Percentiles rank a stretch among this genome's conserved stretches.
Evolutionary conservation across 2,888 invertebrate genomes (phyloP).

Genomic region (Electrophaes corylata): DNA sequence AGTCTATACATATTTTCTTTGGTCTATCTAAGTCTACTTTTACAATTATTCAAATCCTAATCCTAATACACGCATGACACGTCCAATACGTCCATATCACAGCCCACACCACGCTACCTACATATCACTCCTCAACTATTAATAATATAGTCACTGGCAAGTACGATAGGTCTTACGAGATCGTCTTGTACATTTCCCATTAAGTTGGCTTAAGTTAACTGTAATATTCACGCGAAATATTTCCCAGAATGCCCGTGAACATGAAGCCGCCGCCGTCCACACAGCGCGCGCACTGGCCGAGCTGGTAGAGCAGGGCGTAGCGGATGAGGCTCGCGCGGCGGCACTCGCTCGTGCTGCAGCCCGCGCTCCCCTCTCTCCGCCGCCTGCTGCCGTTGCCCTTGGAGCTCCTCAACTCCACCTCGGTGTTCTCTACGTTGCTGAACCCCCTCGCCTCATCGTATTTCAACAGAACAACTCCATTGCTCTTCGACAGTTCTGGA

Average conservation of each 20-base stretch:
- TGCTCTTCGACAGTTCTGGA: slow-evolving; percentile 82
- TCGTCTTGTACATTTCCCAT: no score
- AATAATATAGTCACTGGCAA: no score
- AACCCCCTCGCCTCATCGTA: slow-evolving; percentile 67
- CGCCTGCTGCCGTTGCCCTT: slow-evolving; percentile 76
- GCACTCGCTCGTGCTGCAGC: slow-evolving; percentile 75
- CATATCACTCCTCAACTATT: no score
- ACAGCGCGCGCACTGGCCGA: slow-evolving; percentile 77
- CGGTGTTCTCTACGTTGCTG: slow-evolving; percentile 74
- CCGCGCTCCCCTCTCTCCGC: slow-evolving; percentile 66
- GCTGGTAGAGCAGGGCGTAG: slow-evolving; percentile 72
- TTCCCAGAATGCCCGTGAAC: slow-evolving; percentile 69
- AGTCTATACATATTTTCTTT: no score
- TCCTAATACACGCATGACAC: no score
- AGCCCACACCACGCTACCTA: no score
- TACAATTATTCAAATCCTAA: no score
- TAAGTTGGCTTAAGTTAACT: no score
- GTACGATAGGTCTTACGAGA: no score
- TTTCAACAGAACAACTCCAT: slow-evolving; percentile 80
- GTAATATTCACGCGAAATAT: no score
- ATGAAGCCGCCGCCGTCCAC: slow-evolving; percentile 73
- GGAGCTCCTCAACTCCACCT: slow-evolving; percentile 80
- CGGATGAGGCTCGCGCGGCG: slow-evolving; percentile 70
- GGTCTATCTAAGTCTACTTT: no score
- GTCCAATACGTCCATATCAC: no score